A percentile compares a stretch with the other conserved stretches of the same genome.
phyloP scores from a whole-genome alignment of 2,797 vertebrate species.

The Enteromius radiatus region DNA sequence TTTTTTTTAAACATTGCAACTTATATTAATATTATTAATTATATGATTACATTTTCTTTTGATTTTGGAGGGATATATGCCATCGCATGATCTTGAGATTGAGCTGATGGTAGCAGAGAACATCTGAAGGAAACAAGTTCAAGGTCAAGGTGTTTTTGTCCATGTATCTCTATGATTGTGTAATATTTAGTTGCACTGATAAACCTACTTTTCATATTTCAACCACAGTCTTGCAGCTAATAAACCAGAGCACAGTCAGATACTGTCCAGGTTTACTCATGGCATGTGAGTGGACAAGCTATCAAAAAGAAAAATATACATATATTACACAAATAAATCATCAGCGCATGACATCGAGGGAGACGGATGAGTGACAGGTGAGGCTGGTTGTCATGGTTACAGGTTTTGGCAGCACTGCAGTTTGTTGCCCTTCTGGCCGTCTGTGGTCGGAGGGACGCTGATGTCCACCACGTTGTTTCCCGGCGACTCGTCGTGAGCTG shows the following conservation, averaged over 20 bases:
- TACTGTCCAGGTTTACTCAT: slow-evolving; percentile 82
- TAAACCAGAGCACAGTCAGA: slow-evolving; percentile 45
- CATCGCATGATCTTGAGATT: background rate
- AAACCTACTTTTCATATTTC: background rate
- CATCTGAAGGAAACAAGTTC: background rate
- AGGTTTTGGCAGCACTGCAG: slow-evolving; percentile 98
- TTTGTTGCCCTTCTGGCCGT: slow-evolving; percentile 92
- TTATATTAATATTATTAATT: background rate
- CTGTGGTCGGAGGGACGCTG: slow-evolving; percentile 94
- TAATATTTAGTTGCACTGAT: background rate
- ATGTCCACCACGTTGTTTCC: slow-evolving; percentile 98
- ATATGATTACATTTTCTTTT: background rate
- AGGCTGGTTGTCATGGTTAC: slow-evolving; percentile 79
- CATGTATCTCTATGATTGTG: background rate
- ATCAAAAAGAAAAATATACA: slow-evolving; percentile 77
- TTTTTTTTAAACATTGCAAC: too few relatives aligned
- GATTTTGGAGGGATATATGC: background rate
- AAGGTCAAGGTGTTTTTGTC: background rate
- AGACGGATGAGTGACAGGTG: slow-evolving; percentile 63
- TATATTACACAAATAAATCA: slow-evolving; percentile 79
- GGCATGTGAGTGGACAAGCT: slow-evolving; percentile 79
- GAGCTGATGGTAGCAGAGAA: background rate
- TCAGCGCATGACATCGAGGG: slow-evolving; percentile 74
- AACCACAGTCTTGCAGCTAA: background rate
- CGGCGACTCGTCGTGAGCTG: slow-evolving; percentile 93